Percentiles rank a stretch among this genome's conserved stretches.
These are phyloP conservation scores for Phymatocera aterrima DNA, from an alignment of 2,888 invertebrate species.

Conservation along the genomic window DNA sequence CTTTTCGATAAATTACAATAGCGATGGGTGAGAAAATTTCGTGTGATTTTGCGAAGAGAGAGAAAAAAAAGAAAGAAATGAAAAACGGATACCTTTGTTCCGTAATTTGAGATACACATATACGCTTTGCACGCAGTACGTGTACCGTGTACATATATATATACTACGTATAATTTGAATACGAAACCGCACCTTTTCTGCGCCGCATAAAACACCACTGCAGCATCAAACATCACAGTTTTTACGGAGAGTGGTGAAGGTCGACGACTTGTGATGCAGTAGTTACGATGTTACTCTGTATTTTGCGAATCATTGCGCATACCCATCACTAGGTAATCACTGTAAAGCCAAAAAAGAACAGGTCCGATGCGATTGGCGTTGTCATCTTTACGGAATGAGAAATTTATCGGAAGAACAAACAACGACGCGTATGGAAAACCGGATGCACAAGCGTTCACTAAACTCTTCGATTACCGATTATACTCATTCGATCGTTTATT, in stretches of 20 bases:
- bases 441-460: too few relatives aligned
- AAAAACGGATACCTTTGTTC: too few relatives aligned
- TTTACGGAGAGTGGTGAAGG: conserved; percentile 65
- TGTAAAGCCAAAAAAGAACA: conserved; percentile 32
- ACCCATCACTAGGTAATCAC: conserved; percentile 42
- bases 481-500: too few relatives aligned
- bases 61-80: too few relatives aligned
- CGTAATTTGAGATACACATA: too few relatives aligned
- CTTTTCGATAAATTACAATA: too few relatives aligned
- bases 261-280: conserved; percentile 66
- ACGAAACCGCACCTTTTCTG: conserved; percentile 66
- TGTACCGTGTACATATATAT: neutral
- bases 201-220: conserved; percentile 71
- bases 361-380: neutral
- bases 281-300: neutral
- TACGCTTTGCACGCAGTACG: too few relatives aligned
- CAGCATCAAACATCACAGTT: conserved; percentile 72
- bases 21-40: too few relatives aligned
- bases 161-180: neutral
- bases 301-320: neutral
- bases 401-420: too few relatives aligned
- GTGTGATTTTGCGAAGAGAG: too few relatives aligned
- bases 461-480: too few relatives aligned
- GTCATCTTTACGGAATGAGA: conserved; percentile 14
- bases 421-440: too few relatives aligned